A percentile compares a stretch with the other conserved stretches of the same genome.
Evolutionary conservation across 2,113 vertebrate species (phyloP).

Genomic region (Plectropomus leopardus): DNA sequence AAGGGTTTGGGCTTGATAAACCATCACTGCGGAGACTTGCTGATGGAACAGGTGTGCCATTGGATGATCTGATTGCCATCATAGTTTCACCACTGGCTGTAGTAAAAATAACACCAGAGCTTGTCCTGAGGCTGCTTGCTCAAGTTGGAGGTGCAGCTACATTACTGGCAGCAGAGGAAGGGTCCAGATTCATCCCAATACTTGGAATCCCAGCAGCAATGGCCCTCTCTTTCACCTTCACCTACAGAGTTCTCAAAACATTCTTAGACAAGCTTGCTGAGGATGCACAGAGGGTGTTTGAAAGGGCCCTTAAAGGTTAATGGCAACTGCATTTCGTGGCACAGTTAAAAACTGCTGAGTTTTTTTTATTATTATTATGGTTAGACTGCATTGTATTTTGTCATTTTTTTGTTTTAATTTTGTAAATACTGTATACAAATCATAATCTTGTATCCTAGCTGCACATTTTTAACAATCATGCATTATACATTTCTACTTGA

Average conservation of each 20-base stretch:
- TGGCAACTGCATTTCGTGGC: neutral
- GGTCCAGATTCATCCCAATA: neutral
- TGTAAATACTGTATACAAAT: neutral
- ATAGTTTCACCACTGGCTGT: neutral
- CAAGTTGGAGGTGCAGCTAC: rapidly evolving
- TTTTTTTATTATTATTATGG: neutral
- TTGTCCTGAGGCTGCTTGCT: rapidly evolving
- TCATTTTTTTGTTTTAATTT: too few relatives aligned
- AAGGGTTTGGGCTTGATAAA: neutral
- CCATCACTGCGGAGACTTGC: neutral
- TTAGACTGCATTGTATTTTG: neutral
- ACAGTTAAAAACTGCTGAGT: neutral
- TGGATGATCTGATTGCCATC: neutral
- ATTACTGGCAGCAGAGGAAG: conserved; percentile 21
- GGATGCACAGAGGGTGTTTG: conserved; percentile 19
- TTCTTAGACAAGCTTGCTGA: conserved; percentile 28
- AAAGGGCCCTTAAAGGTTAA: neutral
- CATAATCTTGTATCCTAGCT: neutral
- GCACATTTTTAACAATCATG: neutral
- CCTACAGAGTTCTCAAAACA: neutral
- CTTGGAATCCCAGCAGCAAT: neutral
- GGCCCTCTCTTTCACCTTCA: neutral
- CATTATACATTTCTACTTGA: neutral
- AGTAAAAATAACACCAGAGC: rapidly evolving
- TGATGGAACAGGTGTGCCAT: neutral